A percentile compares a stretch with the other conserved stretches of the same genome.
Conservation (phyloP, 2,797 vertebrate species). For the Neosilurus mollespiculum region DNA sequence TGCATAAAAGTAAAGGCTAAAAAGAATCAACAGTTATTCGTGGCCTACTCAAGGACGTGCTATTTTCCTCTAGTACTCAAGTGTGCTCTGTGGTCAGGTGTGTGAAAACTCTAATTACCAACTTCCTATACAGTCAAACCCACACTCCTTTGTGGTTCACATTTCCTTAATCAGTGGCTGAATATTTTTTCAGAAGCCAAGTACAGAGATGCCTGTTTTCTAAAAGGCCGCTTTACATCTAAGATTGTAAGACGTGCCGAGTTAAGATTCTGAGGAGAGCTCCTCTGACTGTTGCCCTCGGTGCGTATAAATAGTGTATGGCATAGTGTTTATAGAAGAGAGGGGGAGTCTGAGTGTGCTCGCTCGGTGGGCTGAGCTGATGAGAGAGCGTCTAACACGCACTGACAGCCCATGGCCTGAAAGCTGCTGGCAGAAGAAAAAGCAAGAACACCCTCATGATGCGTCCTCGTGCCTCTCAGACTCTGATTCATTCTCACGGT, state of each 20-base stretch:
- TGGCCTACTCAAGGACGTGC: neutral
- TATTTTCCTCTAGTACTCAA: neutral
- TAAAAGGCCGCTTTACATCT: neutral
- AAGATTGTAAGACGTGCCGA: neutral
- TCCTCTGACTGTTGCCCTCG: constrained; percentile 30
- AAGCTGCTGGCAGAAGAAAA: constrained; percentile 38
- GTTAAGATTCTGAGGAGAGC: constrained; percentile 22
- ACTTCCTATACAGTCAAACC: neutral
- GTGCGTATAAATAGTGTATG: constrained; percentile 54
- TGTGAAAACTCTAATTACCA: neutral
- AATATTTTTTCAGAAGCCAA: neutral
- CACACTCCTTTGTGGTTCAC: neutral
- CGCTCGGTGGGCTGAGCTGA: constrained; percentile 49
- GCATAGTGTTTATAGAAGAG: constrained; percentile 48
- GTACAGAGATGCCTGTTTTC: neutral
- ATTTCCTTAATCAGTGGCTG: neutral
- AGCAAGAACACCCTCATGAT: neutral
- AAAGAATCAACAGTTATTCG: neutral
- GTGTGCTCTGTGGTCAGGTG: neutral
- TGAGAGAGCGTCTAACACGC: constrained; percentile 49
- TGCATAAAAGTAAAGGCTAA: neutral
- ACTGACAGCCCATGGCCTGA: constrained; percentile 49
- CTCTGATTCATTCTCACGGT: neutral
- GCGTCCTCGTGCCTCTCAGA: constrained; percentile 7
- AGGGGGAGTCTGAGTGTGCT: constrained; percentile 29